These are phyloP conservation scores for Caracal caracal DNA, from an alignment of 2,113 vertebrate species.

Conservation along the genomic window DNA sequence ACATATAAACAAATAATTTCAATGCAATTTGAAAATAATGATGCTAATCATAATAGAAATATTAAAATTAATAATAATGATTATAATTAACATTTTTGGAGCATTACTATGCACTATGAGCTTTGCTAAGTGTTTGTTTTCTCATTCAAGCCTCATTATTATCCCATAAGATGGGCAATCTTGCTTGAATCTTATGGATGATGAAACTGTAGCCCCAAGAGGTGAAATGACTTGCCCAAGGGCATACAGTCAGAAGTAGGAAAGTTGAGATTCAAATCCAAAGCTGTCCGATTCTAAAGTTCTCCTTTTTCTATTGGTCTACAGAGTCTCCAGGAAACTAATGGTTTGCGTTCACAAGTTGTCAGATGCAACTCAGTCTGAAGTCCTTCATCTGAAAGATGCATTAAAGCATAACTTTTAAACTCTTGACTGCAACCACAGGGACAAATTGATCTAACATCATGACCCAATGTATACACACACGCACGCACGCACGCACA, in stretches of 20 bases:
- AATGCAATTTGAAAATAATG: constrained; percentile 64
- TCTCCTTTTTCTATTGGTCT: neutral
- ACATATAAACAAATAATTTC: constrained; percentile 51
- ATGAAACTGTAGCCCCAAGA: constrained; percentile 42
- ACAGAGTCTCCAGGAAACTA: neutral
- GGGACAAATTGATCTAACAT: neutral
- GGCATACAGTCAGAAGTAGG: neutral
- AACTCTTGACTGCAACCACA: neutral
- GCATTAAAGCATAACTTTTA: neutral
- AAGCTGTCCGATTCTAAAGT: neutral
- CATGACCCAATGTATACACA: too few species aligned
- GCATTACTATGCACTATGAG: constrained; percentile 19
- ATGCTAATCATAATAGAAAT: constrained; percentile 56
- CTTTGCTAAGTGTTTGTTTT: constrained; percentile 44
- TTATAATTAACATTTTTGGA: constrained; percentile 65
- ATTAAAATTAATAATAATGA: constrained; percentile 57
- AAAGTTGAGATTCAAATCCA: neutral
- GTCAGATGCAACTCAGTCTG: neutral
- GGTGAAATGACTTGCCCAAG: constrained; percentile 22
- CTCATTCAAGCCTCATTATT: constrained; percentile 37
- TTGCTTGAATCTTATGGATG: constrained; percentile 54
- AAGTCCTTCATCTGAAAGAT: neutral
- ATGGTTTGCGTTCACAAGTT: neutral
- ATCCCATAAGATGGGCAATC: constrained; percentile 25
- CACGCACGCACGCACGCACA: too few species aligned